Base-by-base conservation (phyloP, 2,797 vertebrate species). In the Melanotaenia boesemani region DNA sequence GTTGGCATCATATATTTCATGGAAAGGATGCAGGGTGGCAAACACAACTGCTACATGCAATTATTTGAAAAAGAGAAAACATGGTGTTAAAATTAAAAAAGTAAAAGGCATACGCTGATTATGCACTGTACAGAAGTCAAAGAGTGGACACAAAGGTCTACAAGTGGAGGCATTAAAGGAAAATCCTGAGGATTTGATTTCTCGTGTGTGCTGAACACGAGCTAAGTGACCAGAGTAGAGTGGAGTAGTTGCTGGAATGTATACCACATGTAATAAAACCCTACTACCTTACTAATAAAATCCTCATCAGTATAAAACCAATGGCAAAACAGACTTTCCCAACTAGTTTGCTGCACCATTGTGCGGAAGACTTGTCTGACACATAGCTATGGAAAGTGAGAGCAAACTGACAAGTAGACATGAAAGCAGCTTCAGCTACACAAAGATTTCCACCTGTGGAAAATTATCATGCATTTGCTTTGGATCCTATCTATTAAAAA, bases 341-440 rank as follows among this genome's bases (percentile, higher is more conserved):
- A 11, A 12, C 11, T 0, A 24, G 24, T 56, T 41, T 39, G 50
- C 36, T 66, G 63, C 52, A 50, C 41, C 50, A 10, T 63, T 58
- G 77, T 72, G 72, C 85, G 57, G 75, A 55, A 65, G 54, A 74
- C 44, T 52, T 37, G 57, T 75, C 76, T 83, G 69, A 85, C 86
- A 89, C 84, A 76, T 85, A 81, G 54, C 52, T 81, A 79, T 55
- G 72, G 86, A 88, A 90, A 86, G 70, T 86, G 73, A 88, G 77
- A 87, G 80, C 74, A 84, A 89, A 79, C 86, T 84, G 81, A 76
- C 69, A 86, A 81, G 62, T 50, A 22, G 8, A 22, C 44, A 71
- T 54, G 12, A 82, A 24, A 71, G 67, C 30, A 63, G 58, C 54
- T n/a, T 58, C 26, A 48, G 24, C 74, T 50, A 64, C 34, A 74